phyloP scores from a whole-genome alignment of 2,888 invertebrate species.

The Hydrotaea cyrtoneurina region DNA sequence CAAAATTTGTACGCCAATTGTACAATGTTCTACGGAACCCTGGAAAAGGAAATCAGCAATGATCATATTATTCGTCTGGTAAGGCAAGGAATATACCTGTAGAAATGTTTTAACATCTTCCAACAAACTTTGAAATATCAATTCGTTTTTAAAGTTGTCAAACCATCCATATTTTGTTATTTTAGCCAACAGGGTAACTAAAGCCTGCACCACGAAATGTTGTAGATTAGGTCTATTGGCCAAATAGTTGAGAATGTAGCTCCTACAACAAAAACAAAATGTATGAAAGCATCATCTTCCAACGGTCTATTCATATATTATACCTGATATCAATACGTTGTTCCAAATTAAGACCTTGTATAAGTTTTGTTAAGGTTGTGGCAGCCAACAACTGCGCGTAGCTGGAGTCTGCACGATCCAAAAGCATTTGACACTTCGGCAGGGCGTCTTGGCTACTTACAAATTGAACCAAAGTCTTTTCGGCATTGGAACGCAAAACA shows the following conservation, averaged over 20 bases:
- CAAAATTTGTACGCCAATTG: constrained; percentile 96
- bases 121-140: constrained; percentile 95
- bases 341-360: no score
- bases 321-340: constrained; percentile 92
- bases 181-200: constrained; percentile 94
- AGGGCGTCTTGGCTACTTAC: constrained; percentile 92
- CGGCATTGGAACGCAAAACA: constrained; percentile 92
- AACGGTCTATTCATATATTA: not conserved
- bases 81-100: not conserved
- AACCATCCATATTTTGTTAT: constrained; percentile 99
- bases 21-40: constrained; percentile 95
- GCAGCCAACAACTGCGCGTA: constrained; percentile 98
- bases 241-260: constrained; percentile 97
- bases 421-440: constrained; percentile 85
- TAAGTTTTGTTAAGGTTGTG: constrained; percentile 96
- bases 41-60: constrained; percentile 79
- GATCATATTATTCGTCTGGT: no score
- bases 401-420: constrained; percentile 93
- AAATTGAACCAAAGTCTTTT: constrained; percentile 92
- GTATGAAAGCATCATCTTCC: not conserved
- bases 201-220: constrained; percentile 95
- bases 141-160: constrained; percentile 93
- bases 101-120: constrained; percentile 95
- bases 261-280: constrained; percentile 82
- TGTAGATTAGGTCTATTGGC: constrained; percentile 95